Base-by-base conservation (phyloP, 2,888 invertebrate genomes). In the Sycophila texana region DNA sequence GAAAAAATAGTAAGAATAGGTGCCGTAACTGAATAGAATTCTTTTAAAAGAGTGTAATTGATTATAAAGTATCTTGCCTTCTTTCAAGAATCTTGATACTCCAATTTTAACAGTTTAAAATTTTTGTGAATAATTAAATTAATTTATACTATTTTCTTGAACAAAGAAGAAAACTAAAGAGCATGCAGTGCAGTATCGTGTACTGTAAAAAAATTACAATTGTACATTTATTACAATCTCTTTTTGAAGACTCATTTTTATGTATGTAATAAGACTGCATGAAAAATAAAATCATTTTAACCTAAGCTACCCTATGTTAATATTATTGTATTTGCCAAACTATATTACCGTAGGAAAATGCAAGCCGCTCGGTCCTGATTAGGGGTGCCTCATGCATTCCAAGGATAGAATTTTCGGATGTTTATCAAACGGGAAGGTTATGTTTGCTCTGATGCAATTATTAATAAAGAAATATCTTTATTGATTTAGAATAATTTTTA, bases 331-430 rank as follows among this genome's bases (percentile, higher is more conserved):
- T 58, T 74, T 70, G 49, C n/a, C 77, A 83, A 55, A 83, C 76
- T 85, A 80, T 86, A 87, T 86, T 82, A 84, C 3, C 1, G 26
- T 26, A 88, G 87, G 7, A 10, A 39, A 39, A 39, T 39, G 39
- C 13, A 12, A 20, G 18, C 1, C 5, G 1, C 26, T 2, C 26
- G 26, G 26, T 26, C 26, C 26, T 26, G 26, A 3, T 26, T 3
- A 26, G 26, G 26, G 26, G 3, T 3, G 26, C 26, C 26, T 26
- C n/a, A n/a, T n/a, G 26, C 26, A 26, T 26, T 26, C 1, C 26
- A 26, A 26, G 26, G 26, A 26, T 26, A 26, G 26, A 26, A 26
- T 26, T 13, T 53, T 16, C 12, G 14, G n/a, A n/a, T 16, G 10
- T 53, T 53, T 53, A 10, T 53, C 12, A 53, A 47, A 14, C 14